Percentiles rank a stretch among this genome's conserved stretches.
Conservation (phyloP, 2,797 vertebrate genomes). For the Sebastiscus tertius region DNA sequence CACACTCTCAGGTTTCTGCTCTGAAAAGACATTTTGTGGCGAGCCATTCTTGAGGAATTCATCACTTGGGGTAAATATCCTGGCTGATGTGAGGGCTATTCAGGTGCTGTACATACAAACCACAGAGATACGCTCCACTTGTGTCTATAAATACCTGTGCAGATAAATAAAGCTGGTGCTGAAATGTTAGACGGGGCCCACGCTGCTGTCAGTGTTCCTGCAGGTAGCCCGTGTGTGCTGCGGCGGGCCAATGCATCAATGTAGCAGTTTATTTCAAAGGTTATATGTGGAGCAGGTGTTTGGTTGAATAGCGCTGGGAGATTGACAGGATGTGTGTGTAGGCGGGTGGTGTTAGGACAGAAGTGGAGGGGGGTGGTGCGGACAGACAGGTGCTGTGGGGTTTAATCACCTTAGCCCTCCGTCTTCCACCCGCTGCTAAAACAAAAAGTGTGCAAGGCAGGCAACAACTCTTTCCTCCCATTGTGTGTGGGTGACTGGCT, state of each 20-base stretch:
- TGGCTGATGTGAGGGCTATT: slow-evolving; percentile 51
- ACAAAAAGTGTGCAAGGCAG: slow-evolving; percentile 81
- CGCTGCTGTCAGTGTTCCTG: slow-evolving; percentile 37
- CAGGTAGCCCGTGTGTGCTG: slow-evolving; percentile 56
- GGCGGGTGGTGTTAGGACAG: slow-evolving; percentile 13
- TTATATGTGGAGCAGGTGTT: slow-evolving; percentile 50
- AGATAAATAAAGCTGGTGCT: slow-evolving; percentile 70
- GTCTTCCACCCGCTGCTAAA: slow-evolving; percentile 56
- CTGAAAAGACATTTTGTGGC: slow-evolving; percentile 56
- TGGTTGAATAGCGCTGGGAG: slow-evolving; percentile 30
- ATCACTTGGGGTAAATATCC: slow-evolving; percentile 61
- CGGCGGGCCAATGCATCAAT: slow-evolving; percentile 29
- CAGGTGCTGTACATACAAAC: slow-evolving; percentile 61
- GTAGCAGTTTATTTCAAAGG: slow-evolving; percentile 52
- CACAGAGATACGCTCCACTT: slow-evolving; percentile 53
- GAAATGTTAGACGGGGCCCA: slow-evolving; percentile 55
- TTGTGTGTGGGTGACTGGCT: slow-evolving; percentile 66
- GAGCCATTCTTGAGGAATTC: slow-evolving; percentile 66
- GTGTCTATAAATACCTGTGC: slow-evolving; percentile 67
- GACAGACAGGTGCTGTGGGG: slow-evolving; percentile 76
- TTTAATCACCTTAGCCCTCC: slow-evolving; percentile 68
- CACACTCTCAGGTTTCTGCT: slow-evolving; percentile 59
- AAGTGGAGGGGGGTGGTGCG: slow-evolving; percentile 13
- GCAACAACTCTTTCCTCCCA: slow-evolving; percentile 81
- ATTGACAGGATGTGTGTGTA: slow-evolving; percentile 59